Evolutionary conservation across 2,888 invertebrate species (phyloP).

Genomic region (Chydorus sphaericus): DNA sequence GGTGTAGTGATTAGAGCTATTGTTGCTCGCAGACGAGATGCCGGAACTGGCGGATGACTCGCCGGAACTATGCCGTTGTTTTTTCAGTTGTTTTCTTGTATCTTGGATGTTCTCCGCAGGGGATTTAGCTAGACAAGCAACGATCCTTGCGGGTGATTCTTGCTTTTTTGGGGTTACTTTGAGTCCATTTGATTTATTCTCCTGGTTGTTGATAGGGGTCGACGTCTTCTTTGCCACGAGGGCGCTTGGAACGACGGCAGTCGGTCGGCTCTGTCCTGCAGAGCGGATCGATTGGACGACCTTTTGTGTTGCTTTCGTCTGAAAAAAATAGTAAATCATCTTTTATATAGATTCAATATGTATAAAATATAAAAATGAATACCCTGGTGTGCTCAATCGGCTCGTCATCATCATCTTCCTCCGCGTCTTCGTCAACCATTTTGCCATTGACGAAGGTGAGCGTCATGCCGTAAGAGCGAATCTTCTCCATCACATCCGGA

Average conservation of each 20-base stretch:
- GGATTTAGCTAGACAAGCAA: constrained; percentile 13
- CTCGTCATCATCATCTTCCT: constrained; percentile 19
- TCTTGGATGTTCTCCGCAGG: neutral
- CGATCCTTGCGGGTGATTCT: constrained; percentile 4
- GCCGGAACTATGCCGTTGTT: constrained; percentile 15
- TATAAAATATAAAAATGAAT: too few species aligned
- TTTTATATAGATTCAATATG: too few species aligned
- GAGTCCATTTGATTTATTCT: neutral
- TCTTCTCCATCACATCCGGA: constrained; percentile 63
- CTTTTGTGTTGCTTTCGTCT: neutral
- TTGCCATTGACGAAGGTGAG: constrained; percentile 78
- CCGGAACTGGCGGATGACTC: constrained; percentile 16
- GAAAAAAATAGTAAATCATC: too few species aligned
- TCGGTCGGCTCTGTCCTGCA: neutral
- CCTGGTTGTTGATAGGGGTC: neutral
- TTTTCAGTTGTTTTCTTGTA: too few species aligned
- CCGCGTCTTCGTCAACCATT: constrained; percentile 50
- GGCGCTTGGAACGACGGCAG: neutral
- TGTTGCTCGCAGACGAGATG: constrained; percentile 9
- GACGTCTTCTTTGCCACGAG: neutral
- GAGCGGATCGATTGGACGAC: neutral
- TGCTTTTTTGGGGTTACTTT: neutral
- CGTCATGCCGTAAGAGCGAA: constrained; percentile 74
- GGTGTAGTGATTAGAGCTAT: constrained; percentile 4
- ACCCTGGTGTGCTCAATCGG: too few species aligned